Base-by-base conservation (phyloP, 2,888 invertebrate genomes). In the Troides aeacus region DNA sequence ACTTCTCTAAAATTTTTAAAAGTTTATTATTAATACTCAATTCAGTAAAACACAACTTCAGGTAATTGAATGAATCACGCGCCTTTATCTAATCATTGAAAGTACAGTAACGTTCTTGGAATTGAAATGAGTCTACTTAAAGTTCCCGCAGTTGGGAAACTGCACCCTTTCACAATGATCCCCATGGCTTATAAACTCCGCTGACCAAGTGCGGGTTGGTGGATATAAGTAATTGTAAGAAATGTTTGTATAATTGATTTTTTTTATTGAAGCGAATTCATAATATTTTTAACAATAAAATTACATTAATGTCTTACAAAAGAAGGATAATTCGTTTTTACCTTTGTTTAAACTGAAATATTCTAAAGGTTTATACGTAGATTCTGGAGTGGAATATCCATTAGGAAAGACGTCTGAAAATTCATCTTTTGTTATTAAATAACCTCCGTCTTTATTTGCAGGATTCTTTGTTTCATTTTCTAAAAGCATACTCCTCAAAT, bases 401-500 rank as follows among this genome's bases (percentile, higher is more conserved):
- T 81, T 72, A 0, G 88, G 87, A 69, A 80, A 89, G 12, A 86
- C 39, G 4, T 79, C 77, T 5, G 82, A 75, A 61, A 87, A 89
- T 71, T 90, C 86, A 0, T 76, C 76, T 69, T 86, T 82, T 7
- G 81, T 81, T 42, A 87, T 81, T 18, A 83, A 66, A n/a, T 71
- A 72, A 42, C 66, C 18, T 24, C 68, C 15, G 74, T 72, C 2
- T 36, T 53, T 15, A 74, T 70, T 30, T 71, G 66, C 77, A 0
- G 80, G 72, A n/a, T 75, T 73, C 57, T 81, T 83, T 0, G 84
- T 79, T 2, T 77, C 72, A 73, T 78, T 75, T 15, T 77, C 80
- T 10, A 82, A 62, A 17, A 91, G 73, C 89, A 92, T 90, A 21
- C 76, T 83, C 39, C 86, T 79, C 8, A 91, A 77, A 76, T 90